Evolutionary conservation across 2,888 invertebrate genomes (phyloP), one percentile per base, ranked within the genome.

Genomic region (Catocala fraxini): DNA sequence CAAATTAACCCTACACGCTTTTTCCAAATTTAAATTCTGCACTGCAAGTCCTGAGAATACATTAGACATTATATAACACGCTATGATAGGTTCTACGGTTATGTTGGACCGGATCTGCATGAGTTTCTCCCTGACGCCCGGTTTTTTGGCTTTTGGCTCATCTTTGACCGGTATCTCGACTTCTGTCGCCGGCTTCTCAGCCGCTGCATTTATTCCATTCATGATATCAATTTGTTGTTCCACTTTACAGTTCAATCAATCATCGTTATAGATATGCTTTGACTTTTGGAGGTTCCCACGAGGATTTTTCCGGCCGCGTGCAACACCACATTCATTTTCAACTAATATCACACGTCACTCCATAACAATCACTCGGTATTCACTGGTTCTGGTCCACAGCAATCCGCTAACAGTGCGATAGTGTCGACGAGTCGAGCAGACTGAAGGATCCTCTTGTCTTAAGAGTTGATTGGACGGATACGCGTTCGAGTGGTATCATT

Each of bases 11-110:
- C 97, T 93, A 85, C 98, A 98, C 3, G 97, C 98, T 88, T 98
- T 98, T 85, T 97, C 98, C 77, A 98, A 94, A 88, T 97, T 97
- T 62, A 98, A 90, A 90, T 98, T 98, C 87, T 98, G 97, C 45
- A 97, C 96, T 59, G 97, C 97, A 68, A 98, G 90, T 71, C 96
- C 96, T 0, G 97, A 97, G 59, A 96, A 92, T 51, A 96, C 95
- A 83, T 95, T 95, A 45, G 96, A 96, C 94, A 96, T 95, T 56
- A 96, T 95, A 80, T 96, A 96, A 77, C 95, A 96, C 5, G 96
- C 95, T 71, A 96, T 93, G 65, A 96, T 95, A 7, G 96, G 96
- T 82, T 96, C 96, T 41, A 96, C 96, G 0, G 96, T 96, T 59
- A 96, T 95, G 72, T 96, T 96, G 33, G 95, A 90, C 71, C 91